These are phyloP conservation scores for Garrulus glandarius DNA, from an alignment of 2,797 vertebrate species.

Conservation along the genomic window DNA sequence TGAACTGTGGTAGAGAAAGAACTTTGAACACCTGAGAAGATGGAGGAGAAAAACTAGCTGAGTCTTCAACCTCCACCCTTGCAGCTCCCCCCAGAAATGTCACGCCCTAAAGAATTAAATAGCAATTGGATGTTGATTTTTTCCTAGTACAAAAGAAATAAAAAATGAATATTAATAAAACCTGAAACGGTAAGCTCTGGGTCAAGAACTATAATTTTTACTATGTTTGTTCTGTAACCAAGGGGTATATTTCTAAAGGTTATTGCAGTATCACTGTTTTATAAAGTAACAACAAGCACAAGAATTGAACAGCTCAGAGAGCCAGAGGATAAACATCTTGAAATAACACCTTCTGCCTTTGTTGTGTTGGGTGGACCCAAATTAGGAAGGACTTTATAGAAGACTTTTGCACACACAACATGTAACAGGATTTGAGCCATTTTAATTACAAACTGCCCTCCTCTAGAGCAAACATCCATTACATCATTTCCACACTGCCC, in stretches of 20 bases:
- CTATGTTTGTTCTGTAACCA: not conserved
- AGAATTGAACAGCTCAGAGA: not conserved
- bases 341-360: not conserved
- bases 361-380: not conserved
- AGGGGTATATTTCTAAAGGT: not conserved
- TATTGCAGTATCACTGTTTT: not conserved
- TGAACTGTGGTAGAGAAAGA: not conserved
- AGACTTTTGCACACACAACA: not conserved
- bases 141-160: not conserved
- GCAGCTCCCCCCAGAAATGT: not conserved
- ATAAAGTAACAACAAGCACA: not conserved
- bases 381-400: not conserved
- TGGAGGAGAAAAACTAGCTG: not conserved
- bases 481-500: conserved; percentile 14
- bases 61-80: not conserved
- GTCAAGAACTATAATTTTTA: not conserved
- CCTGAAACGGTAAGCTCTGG: not conserved
- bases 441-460: not conserved
- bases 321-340: not conserved
- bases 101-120: not conserved
- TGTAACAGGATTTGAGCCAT: not conserved
- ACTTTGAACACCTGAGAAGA: not conserved
- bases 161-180: not conserved
- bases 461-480: not conserved
- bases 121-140: not conserved